Conservation (phyloP, 2,888 invertebrate species). For the Drosophila kanekoi region DNA sequence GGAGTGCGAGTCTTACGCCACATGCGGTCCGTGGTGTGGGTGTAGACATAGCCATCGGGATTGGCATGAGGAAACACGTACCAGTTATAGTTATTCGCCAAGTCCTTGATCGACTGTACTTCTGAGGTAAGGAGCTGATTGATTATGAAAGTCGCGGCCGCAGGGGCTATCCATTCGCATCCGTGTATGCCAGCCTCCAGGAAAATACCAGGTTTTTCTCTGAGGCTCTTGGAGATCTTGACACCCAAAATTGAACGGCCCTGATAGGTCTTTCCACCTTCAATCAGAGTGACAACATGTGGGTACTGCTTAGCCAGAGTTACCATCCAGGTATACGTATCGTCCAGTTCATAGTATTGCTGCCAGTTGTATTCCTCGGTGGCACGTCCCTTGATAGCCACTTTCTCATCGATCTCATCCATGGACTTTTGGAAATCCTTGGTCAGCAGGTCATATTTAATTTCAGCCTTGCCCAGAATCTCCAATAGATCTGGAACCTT, state of each 20-base stretch:
- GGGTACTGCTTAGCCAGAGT: conserved; percentile 86
- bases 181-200: conserved; percentile 89
- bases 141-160: conserved; percentile 87
- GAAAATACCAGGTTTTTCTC: conserved; percentile 86
- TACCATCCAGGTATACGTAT: conserved; percentile 87
- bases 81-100: conserved; percentile 88
- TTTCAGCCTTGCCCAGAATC: conserved; percentile 75
- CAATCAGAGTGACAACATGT: conserved; percentile 85
- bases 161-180: conserved; percentile 91
- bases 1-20: conserved; percentile 89
- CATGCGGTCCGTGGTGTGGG: conserved; percentile 86
- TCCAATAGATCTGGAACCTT: conserved; percentile 78
- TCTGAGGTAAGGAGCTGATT: conserved; percentile 88
- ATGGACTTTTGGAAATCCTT: conserved; percentile 84
- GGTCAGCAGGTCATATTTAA: conserved; percentile 85
- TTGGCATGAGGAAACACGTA: conserved; percentile 91
- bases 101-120: conserved; percentile 83
- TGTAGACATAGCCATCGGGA: conserved; percentile 91
- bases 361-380: conserved; percentile 75
- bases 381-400: conserved; percentile 57
- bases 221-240: conserved; percentile 85
- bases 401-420: conserved; percentile 65
- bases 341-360: conserved; percentile 79
- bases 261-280: conserved; percentile 87
- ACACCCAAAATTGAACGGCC: conserved; percentile 88